Conservation (phyloP, 2,113 vertebrate species). For the Panthera tigris region DNA sequence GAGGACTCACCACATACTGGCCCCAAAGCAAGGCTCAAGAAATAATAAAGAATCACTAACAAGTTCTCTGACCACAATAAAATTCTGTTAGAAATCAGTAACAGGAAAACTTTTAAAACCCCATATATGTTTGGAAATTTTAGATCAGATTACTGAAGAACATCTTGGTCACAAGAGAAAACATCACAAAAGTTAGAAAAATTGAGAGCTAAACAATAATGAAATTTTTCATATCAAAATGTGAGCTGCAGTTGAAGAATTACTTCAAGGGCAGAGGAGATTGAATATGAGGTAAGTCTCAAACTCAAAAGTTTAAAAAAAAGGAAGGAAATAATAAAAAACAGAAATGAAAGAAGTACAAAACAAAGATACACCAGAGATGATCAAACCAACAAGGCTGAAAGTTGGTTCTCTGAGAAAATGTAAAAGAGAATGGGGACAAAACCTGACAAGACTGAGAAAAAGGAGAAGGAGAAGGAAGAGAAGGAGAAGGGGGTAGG, state of each 20-base stretch:
- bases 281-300: background rate
- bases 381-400: background rate
- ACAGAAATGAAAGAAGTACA: background rate
- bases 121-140: background rate
- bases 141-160: constrained; percentile 26
- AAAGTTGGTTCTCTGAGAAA: background rate
- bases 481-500: too few species aligned
- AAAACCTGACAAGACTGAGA: background rate
- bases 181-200: background rate
- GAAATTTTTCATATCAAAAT: background rate
- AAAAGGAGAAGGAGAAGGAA: background rate
- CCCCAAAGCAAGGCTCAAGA: background rate
- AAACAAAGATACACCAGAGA: background rate
- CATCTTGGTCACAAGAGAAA: background rate
- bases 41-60: background rate
- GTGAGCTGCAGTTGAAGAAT: background rate
- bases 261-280: background rate
- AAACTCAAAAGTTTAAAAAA: background rate
- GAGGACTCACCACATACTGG: background rate
- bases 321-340: background rate
- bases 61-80: background rate
- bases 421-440: background rate
- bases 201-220: background rate
- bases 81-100: background rate
- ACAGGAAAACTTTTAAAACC: background rate